These are phyloP conservation scores for Stratiolaelaps scimitus DNA, from an alignment of 1,140 invertebrate genomes.

Conservation along the genomic window DNA sequence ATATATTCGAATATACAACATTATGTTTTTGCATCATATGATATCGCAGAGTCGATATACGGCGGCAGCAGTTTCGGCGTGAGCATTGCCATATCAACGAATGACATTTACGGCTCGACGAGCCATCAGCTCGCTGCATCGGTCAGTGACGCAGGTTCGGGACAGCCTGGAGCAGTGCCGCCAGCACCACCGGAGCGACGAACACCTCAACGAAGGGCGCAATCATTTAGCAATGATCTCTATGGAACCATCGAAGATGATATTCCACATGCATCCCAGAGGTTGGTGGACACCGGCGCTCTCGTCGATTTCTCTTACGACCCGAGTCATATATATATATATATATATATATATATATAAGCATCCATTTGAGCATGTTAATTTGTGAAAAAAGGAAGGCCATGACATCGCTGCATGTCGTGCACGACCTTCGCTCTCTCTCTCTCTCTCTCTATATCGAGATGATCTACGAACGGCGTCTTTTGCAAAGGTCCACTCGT, in stretches of 20 bases:
- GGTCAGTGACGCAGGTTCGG: neutral
- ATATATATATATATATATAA: no score
- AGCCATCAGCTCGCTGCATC: conserved; percentile 24
- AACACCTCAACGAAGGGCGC: conserved; percentile 23
- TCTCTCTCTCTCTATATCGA: no score
- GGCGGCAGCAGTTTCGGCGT: conserved; percentile 10
- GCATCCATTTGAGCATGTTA: no score
- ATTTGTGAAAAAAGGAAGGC: no score
- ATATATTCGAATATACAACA: no score
- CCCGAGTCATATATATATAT: no score
- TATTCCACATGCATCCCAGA: conserved; percentile 11
- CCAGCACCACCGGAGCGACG: conserved; percentile 17
- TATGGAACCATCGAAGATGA: conserved; percentile 24
- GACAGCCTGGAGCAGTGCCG: neutral
- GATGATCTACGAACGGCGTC: no score
- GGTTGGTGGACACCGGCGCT: neutral
- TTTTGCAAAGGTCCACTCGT: no score
- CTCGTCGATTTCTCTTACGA: no score
- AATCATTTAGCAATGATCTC: conserved; percentile 26
- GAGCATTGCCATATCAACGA: conserved; percentile 24
- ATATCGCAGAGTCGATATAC: conserved; percentile 5
- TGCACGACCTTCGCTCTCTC: neutral
- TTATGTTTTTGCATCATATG: neutral
- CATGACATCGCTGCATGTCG: no score
- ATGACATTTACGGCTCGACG: conserved; percentile 22